These are phyloP conservation scores for Escarpia spicata DNA, from an alignment of 2,888 invertebrate genomes.

Conservation along the genomic window DNA sequence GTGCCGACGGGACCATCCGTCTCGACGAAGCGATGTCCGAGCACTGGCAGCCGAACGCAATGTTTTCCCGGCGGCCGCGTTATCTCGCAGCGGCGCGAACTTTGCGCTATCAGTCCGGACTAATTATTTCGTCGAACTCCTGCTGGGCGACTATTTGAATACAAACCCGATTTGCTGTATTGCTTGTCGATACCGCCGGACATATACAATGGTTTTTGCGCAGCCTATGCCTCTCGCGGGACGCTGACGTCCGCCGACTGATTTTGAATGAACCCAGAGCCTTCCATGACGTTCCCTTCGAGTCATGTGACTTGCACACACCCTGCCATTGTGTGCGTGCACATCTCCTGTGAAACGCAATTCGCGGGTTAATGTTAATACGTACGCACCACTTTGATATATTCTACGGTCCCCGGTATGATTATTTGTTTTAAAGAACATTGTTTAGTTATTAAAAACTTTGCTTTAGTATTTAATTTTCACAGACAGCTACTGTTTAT, in stretches of 20 bases:
- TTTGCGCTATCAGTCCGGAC: not conserved
- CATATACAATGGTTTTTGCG: not conserved
- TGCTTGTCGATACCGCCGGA: not conserved
- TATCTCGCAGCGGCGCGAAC: not conserved
- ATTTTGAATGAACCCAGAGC: not conserved
- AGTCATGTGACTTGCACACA: not conserved
- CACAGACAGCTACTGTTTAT: not conserved
- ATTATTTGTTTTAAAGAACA: not conserved
- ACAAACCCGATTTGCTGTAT: slow-evolving; percentile 16
- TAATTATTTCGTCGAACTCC: not conserved
- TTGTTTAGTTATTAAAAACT: not conserved
- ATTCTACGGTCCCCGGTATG: not conserved
- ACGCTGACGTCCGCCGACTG: not conserved
- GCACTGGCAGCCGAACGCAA: not conserved
- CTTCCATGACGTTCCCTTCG: not conserved
- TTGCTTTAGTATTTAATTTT: not conserved
- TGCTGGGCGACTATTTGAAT: not conserved
- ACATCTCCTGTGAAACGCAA: not conserved
- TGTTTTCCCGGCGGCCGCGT: not conserved
- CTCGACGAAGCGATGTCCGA: not conserved
- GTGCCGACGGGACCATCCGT: not conserved
- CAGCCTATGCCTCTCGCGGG: not conserved
- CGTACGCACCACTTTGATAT: not conserved
- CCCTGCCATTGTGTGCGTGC: not conserved
- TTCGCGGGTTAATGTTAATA: not conserved